Base-by-base conservation (phyloP, 2,888 invertebrate genomes). In the Caenorhabditis virilis region DNA sequence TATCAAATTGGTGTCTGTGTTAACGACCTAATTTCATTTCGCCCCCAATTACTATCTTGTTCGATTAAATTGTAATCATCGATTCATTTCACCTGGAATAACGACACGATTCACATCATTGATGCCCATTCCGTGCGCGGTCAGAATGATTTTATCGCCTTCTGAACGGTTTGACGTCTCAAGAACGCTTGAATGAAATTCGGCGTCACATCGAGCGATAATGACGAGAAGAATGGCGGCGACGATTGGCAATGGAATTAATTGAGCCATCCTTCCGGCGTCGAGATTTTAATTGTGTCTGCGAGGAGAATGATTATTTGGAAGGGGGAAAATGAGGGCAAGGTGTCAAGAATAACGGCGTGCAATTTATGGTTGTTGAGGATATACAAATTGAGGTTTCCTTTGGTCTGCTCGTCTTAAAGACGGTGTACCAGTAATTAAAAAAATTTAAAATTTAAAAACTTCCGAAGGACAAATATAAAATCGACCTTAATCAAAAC, bases 121-220 rank as follows among this genome's bases (percentile, higher is more conserved):
- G 35, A 78, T 77, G n/a, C 78, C 77, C 72, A 78, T 77, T 46
- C 79, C 79, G 42, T 77, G 77, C 2, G 79, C 76, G 2, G 77
- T 77, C 25, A 79, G 47, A 53, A 72, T 58, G 45, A 77, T 58
- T 53, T 74, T 60, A 49, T 72, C 70, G 16, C 61, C 61, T n/a
- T 68, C 69, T 11, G 47, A 27, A 4, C 56, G 48, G 41, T 51
- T 55, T 18, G 55, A 50, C 23, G 55, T 50, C 35, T 60, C 62
- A 23, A 57, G 48, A 18, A 62, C 27, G 2, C 56, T 56, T 15
- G 52, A 47, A 23, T 50, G 62, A 45, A 62, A 62, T 53, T 62
- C 62, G 23, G 36, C 43, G 30, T 50, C 46, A 30, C 45, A 38
- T 27, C 50, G 16, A 23, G 35, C 52, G 7, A 23, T 20, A 2